Base-by-base conservation (phyloP, 2,113 vertebrate genomes). In the Argyrosomus japonicus region DNA sequence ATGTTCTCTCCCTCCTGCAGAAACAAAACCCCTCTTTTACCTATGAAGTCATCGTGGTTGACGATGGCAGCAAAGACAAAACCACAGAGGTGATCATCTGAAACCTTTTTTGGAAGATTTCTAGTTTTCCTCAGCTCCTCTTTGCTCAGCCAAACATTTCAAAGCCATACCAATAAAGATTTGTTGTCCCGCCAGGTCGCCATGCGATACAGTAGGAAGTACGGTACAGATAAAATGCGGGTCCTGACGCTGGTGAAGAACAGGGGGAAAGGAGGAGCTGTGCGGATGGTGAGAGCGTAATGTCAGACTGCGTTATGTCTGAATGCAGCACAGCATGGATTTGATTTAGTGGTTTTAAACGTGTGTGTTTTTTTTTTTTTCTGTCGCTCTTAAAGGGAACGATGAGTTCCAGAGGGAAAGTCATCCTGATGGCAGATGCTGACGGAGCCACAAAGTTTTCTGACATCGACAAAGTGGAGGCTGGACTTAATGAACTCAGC, bases 361-460 rank as follows among this genome's bases (percentile, higher is more conserved):
- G 7, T 69, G 8, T 45, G 36, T 40, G 8, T 40, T 8, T 47
- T n/a, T n/a, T n/a, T n/a, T n/a, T n/a, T n/a, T 74, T 23, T 53
- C 3, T 67, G 29, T 65, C 17, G 53, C 11, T n/a, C 18, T 27
- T 65, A 47, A 86, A 99, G 98, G 98, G 98, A 84, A 94, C 96
- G n/a, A 92, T 99, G 76, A 96, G 95, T 89, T 97, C 95, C 89
- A 96, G 97, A 32, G 98, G 98, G 0, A 92, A 93, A 75, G 90
- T 95, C 61, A 96, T 99, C 68, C 96, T 99, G 27, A 99, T 99
- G 98, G 98, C 97, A 1, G 98, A 99, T 88, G 98, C 98, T 51
- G 98, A 99, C 18, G 98, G 98, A 87, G 98, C 98, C 76, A 99
- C 97, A 47, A 97, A 97, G 92, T 99, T 99, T 93, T 90, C 94